Conservation (phyloP, 1,140 invertebrate species). For the Nephotettix cincticeps region DNA sequence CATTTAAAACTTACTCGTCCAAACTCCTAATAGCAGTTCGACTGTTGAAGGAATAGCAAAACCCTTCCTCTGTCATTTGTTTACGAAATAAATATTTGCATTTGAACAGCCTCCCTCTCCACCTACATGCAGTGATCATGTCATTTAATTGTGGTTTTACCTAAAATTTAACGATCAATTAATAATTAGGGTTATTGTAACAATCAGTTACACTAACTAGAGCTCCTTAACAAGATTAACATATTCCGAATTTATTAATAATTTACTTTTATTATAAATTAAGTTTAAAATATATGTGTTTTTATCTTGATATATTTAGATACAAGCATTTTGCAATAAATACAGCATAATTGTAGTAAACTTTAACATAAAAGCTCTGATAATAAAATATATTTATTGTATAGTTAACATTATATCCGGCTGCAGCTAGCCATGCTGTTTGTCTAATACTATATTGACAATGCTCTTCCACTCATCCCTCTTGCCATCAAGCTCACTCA, state of each 20-base stretch:
- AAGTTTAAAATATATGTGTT: not conserved
- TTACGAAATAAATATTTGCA: slow-evolving; percentile 32
- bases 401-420: too few species aligned
- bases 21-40: slow-evolving; percentile 32
- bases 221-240: not conserved
- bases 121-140: slow-evolving; percentile 35
- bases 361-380: too few species aligned
- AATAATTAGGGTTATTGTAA: not conserved
- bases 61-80: slow-evolving; percentile 39
- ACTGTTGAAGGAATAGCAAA: slow-evolving; percentile 41
- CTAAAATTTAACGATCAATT: slow-evolving; percentile 23
- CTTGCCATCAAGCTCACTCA: too few species aligned
- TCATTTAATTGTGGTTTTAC: slow-evolving; percentile 32
- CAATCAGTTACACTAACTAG: not conserved
- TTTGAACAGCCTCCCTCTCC: slow-evolving; percentile 26
- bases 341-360: too few species aligned
- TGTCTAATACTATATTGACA: too few species aligned
- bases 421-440: too few species aligned
- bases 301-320: not conserved
- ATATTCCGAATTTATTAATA: not conserved
- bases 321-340: not conserved
- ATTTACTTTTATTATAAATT: not conserved
- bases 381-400: too few species aligned
- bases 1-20: not conserved
- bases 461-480: too few species aligned